Conservation (phyloP, 2,888 invertebrate species). For the Molorchus minor region DNA sequence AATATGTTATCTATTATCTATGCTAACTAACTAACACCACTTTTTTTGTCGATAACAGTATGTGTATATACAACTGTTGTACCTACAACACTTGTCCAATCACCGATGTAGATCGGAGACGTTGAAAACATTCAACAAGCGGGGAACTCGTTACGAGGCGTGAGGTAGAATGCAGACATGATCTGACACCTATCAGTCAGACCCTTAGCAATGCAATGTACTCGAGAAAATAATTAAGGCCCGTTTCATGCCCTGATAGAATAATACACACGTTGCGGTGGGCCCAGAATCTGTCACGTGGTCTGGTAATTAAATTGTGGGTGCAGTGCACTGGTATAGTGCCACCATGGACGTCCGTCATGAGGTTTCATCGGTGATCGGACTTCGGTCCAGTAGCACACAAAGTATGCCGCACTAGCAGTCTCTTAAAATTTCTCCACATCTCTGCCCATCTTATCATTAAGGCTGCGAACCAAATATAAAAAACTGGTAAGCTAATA, state of each 20-base stretch:
- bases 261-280: conserved; percentile 50
- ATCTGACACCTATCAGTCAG: conserved; percentile 58
- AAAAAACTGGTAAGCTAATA: no score
- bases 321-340: conserved; percentile 35
- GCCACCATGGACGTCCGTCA: conserved; percentile 21
- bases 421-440: no score
- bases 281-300: conserved; percentile 44
- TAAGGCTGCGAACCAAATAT: no score
- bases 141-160: conserved; percentile 52
- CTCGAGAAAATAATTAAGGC: conserved; percentile 53
- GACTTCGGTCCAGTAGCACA: no score
- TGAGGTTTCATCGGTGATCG: no score
- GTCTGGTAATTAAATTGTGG: conserved; percentile 48
- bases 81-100: conserved; percentile 41
- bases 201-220: conserved; percentile 57
- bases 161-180: conserved; percentile 51
- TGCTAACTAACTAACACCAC: no score
- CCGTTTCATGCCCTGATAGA: conserved; percentile 44
- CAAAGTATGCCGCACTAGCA: no score
- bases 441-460: no score
- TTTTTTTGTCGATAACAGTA: no score
- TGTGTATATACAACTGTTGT: conserved; percentile 42
- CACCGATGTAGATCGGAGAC: conserved; percentile 43
- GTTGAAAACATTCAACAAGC: conserved; percentile 33
- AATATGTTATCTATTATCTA: no score